Evolutionary conservation across 2,113 vertebrate species (phyloP).

Genomic region (Polyodon spathula): DNA sequence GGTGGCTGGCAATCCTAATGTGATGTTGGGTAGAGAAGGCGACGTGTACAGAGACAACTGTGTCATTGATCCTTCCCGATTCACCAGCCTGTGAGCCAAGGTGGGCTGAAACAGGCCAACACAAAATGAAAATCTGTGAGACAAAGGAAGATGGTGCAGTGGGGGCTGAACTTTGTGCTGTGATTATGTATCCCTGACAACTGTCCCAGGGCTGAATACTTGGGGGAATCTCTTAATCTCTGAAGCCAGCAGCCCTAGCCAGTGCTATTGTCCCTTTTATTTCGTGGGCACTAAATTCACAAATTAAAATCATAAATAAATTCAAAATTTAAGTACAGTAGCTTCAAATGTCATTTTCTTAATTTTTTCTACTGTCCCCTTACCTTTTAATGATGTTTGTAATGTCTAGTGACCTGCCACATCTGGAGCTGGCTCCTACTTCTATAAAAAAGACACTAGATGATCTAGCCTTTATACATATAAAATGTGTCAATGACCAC

Average conservation of each 20-base stretch:
- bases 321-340: no score
- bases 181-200: background rate
- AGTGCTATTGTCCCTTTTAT: no score
- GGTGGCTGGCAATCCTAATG: conserved; percentile 79
- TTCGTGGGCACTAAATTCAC: no score
- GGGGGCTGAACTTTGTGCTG: background rate
- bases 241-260: background rate
- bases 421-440: no score
- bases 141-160: background rate
- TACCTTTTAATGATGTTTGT: no score
- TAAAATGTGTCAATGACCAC: no score
- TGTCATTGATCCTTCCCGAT: conserved; percentile 67
- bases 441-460: no score
- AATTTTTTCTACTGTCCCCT: no score
- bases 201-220: background rate
- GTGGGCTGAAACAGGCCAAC: conserved; percentile 48
- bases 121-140: background rate
- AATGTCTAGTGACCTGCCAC: no score
- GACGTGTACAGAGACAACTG: conserved; percentile 87
- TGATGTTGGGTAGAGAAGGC: conserved; percentile 90
- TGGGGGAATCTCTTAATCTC: background rate
- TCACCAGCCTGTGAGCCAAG: conserved; percentile 71
- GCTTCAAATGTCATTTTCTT: no score
- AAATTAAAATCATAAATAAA: no score
- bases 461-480: no score